Evolutionary conservation across 1,140 invertebrate species (phyloP).

Genomic region (Chironomus striatipennis): DNA sequence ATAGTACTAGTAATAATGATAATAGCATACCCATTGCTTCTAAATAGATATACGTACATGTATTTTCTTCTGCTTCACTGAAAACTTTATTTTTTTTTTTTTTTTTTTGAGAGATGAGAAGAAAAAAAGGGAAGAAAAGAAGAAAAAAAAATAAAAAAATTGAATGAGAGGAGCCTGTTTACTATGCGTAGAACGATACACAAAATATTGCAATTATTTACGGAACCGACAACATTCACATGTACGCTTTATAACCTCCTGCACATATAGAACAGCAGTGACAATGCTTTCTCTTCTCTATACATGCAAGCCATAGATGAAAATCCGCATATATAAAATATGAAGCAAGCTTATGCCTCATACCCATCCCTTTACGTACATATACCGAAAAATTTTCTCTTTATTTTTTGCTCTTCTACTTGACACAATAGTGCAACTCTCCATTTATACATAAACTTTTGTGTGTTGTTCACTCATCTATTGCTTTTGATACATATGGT

Average conservation of each 20-base stretch:
- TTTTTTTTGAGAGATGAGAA: too few relatives aligned
- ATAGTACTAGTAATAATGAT: too few relatives aligned
- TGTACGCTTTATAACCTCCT: not conserved
- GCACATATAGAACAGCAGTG: conserved; percentile 3
- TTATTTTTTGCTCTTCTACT: not conserved
- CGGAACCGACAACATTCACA: not conserved
- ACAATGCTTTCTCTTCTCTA: not conserved
- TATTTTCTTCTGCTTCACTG: too few relatives aligned
- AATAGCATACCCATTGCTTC: too few relatives aligned
- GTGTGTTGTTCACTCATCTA: conserved; percentile 12
- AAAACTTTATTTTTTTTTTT: too few relatives aligned
- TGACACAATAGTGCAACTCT: not conserved
- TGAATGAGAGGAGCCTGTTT: not conserved
- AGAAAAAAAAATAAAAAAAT: too few relatives aligned
- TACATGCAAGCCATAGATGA: conserved; percentile 6
- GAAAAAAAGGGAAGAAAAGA: too few relatives aligned
- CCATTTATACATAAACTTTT: not conserved
- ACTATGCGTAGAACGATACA: conserved; percentile 12
- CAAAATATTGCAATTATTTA: conserved; percentile 15
- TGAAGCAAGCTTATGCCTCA: not conserved
- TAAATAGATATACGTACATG: too few relatives aligned
- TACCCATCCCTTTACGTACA: not conserved
- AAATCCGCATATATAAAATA: conserved; percentile 14
- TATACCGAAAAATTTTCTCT: too few relatives aligned
- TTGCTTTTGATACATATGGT: conserved; percentile 13